A percentile compares a stretch with the other conserved stretches of the same genome.
Conservation (phyloP, 2,797 vertebrate genomes). For the Mastacembelus armatus region DNA sequence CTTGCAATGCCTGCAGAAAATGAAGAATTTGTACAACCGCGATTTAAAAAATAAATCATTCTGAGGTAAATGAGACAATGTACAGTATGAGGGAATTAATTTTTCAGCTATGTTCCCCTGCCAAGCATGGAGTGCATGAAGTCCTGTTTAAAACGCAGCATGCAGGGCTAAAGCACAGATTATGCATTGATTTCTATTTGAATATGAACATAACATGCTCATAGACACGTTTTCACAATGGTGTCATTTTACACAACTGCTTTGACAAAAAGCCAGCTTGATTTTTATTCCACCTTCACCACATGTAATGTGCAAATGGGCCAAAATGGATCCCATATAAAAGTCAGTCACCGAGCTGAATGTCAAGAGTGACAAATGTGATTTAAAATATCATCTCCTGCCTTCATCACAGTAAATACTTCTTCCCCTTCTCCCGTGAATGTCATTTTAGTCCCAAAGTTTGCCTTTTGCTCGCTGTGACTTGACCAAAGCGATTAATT, state of each 20-base stretch:
- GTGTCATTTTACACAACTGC: conserved; percentile 33
- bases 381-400: conserved; percentile 68
- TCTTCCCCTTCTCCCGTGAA: conserved; percentile 60
- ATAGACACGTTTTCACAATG: conserved; percentile 28
- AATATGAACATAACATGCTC: conserved; percentile 19
- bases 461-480: conserved; percentile 40
- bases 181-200: conserved; percentile 20
- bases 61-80: neutral
- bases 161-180: neutral
- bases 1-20: too few species aligned
- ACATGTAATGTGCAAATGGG: conserved; percentile 52
- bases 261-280: conserved; percentile 35
- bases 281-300: conserved; percentile 51
- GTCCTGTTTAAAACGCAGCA: conserved; percentile 11
- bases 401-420: conserved; percentile 54
- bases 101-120: conserved; percentile 20
- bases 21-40: neutral
- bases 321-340: conserved; percentile 42
- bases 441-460: conserved; percentile 62
- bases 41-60: neutral
- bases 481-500: conserved; percentile 64
- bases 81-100: neutral
- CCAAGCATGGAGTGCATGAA: neutral
- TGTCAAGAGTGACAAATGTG: conserved; percentile 78
- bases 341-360: conserved; percentile 57